These are phyloP conservation scores for Ernsta delagoae DNA, from an alignment of 2,888 invertebrate species.

Conservation along the genomic window DNA sequence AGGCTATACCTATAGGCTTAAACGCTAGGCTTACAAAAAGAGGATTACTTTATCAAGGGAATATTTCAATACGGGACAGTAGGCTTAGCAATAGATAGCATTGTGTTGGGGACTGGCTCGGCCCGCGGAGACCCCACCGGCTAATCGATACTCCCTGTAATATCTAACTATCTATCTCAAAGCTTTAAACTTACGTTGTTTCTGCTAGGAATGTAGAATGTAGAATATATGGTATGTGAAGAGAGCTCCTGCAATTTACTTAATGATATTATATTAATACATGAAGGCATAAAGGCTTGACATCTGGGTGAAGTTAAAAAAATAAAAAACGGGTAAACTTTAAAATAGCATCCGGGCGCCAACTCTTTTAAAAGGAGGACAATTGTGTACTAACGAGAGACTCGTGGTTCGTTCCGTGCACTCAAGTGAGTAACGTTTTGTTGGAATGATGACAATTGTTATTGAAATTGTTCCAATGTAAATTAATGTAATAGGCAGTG, in stretches of 20 bases:
- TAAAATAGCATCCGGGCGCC: conserved; percentile 36
- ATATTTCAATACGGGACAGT: conserved; percentile 9
- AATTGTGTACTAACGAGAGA: conserved; percentile 39
- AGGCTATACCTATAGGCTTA: not conserved
- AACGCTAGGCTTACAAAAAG: not conserved
- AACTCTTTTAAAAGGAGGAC: conserved; percentile 37
- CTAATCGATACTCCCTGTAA: conserved; percentile 25
- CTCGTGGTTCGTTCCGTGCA: conserved; percentile 36
- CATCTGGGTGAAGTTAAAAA: conserved; percentile 33
- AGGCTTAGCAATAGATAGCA: conserved; percentile 10
- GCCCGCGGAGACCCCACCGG: conserved; percentile 17
- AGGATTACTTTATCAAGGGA: not conserved
- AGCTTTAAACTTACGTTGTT: conserved; percentile 6
- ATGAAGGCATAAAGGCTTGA: conserved; percentile 19
- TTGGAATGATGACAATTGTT: conserved; percentile 34
- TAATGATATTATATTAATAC: not conserved
- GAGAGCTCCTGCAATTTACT: not conserved
- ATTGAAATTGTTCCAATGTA: conserved; percentile 28
- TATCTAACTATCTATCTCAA: conserved; percentile 17
- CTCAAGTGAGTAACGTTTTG: conserved; percentile 35
- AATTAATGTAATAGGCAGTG: not conserved
- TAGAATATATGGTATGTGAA: not conserved
- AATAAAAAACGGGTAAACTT: conserved; percentile 32
- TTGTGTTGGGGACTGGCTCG: conserved; percentile 21
- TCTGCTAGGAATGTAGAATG: not conserved